These are phyloP conservation scores for Anastrepha ludens DNA, from an alignment of 1,140 invertebrate species.

Conservation along the genomic window DNA sequence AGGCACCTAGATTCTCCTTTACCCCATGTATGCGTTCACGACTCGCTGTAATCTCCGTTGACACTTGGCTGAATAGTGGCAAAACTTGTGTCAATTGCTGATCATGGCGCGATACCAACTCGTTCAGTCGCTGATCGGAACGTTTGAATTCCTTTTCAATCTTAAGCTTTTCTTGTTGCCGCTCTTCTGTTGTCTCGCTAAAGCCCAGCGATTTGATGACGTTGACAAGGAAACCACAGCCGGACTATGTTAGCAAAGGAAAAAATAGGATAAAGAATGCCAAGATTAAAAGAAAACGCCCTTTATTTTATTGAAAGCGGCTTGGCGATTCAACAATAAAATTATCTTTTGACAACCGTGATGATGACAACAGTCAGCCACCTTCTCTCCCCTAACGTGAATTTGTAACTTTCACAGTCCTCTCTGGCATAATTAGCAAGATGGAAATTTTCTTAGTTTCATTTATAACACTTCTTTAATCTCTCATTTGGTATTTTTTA, in stretches of 20 bases:
- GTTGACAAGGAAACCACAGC: conserved; percentile 84
- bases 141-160: conserved; percentile 94
- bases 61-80: conserved; percentile 72
- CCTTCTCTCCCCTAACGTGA: neutral
- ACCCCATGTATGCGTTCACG: conserved; percentile 88
- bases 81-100: conserved; percentile 89
- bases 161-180: conserved; percentile 94
- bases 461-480: neutral
- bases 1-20: conserved; percentile 91
- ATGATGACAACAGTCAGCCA: neutral
- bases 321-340: neutral
- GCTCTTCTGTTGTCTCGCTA: conserved; percentile 95
- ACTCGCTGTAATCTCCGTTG: conserved; percentile 76
- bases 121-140: conserved; percentile 91
- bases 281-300: conserved; percentile 28
- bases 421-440: neutral
- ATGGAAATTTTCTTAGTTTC: neutral
- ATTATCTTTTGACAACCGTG: conserved; percentile 8
- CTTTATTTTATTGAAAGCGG: conserved; percentile 1
- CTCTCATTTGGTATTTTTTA: neutral
- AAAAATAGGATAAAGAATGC: neutral
- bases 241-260: conserved; percentile 58
- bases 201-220: conserved; percentile 93
- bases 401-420: neutral
- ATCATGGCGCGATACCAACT: conserved; percentile 91